phyloP scores from a whole-genome alignment of 1,140 invertebrate genomes.

The honey bee (Apis mellifera) region DNA sequence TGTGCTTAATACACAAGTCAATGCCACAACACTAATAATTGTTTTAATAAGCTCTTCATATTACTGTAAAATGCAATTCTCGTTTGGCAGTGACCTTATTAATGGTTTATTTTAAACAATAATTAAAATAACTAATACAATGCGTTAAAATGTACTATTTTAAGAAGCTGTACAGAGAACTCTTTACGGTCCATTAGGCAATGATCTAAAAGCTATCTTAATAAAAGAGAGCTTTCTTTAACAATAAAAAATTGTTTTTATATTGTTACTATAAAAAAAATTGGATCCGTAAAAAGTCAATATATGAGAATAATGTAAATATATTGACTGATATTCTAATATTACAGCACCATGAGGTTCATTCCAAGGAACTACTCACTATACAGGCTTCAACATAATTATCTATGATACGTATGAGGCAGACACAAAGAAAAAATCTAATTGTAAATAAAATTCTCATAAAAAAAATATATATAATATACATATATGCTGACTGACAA shows the following conservation, averaged over 20 bases:
- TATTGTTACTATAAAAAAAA: neutral
- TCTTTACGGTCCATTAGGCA: neutral
- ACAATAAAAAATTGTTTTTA: neutral
- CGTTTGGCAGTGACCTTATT: constrained; percentile 72
- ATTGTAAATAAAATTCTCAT: constrained; percentile 48
- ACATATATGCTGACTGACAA: constrained; percentile 43
- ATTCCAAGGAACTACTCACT: constrained; percentile 63
- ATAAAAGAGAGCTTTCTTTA: neutral
- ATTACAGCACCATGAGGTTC: constrained; percentile 70
- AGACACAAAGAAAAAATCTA: constrained; percentile 36
- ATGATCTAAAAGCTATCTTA: neutral
- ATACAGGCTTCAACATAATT: constrained; percentile 46
- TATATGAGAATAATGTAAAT: constrained; percentile 25
- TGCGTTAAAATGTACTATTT: constrained; percentile 75
- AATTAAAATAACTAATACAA: constrained; percentile 70
- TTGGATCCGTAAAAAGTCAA: neutral
- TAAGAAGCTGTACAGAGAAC: constrained; percentile 79
- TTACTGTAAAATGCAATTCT: constrained; percentile 67
- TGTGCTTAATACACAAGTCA: constrained; percentile 13
- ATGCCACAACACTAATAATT: constrained; percentile 39
- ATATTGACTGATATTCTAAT: constrained; percentile 72
- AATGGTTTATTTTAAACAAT: constrained; percentile 64
- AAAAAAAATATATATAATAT: constrained; percentile 47
- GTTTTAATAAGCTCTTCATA: constrained; percentile 44
- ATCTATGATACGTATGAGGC: constrained; percentile 40